These are phyloP conservation scores for Catharus ustulatus DNA, from an alignment of 2,797 vertebrate genomes.

Conservation along the genomic window DNA sequence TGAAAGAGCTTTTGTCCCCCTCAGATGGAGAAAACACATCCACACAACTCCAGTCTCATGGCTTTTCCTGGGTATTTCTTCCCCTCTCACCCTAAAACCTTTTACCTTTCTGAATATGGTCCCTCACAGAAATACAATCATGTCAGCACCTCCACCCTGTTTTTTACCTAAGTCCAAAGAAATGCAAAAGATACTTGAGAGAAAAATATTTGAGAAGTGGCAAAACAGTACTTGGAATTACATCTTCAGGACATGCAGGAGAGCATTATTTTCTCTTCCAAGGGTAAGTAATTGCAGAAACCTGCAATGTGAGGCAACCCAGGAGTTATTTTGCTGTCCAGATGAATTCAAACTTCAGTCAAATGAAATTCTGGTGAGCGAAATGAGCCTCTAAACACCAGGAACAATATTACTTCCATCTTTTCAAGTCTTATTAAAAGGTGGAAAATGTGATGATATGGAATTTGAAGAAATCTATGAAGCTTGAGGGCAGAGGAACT, in stretches of 20 bases:
- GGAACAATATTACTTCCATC: not conserved
- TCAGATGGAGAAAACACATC: not conserved
- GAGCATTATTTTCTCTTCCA: not conserved
- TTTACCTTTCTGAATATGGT: not conserved
- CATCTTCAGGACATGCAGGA: not conserved
- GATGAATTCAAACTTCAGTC: not conserved
- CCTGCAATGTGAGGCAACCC: not conserved
- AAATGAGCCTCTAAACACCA: not conserved
- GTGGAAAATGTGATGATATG: not conserved
- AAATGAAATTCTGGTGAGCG: not conserved
- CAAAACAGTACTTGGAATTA: not conserved
- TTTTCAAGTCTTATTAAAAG: not conserved
- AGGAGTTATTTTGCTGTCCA: not conserved
- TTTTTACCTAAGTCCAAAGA: not conserved
- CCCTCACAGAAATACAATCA: not conserved
- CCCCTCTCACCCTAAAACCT: not conserved
- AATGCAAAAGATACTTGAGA: not conserved
- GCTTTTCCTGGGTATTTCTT: not conserved
- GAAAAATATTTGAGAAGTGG: not conserved
- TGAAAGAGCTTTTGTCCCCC: not conserved
- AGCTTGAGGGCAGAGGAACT: not conserved
- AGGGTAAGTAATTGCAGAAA: not conserved
- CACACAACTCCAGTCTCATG: not conserved
- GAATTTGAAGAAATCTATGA: not conserved
- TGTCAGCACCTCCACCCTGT: not conserved